Percentiles rank a stretch among this genome's conserved stretches.
phyloP scores from a whole-genome alignment of 2,888 invertebrate species.

The Gandaritis pyraliata region DNA sequence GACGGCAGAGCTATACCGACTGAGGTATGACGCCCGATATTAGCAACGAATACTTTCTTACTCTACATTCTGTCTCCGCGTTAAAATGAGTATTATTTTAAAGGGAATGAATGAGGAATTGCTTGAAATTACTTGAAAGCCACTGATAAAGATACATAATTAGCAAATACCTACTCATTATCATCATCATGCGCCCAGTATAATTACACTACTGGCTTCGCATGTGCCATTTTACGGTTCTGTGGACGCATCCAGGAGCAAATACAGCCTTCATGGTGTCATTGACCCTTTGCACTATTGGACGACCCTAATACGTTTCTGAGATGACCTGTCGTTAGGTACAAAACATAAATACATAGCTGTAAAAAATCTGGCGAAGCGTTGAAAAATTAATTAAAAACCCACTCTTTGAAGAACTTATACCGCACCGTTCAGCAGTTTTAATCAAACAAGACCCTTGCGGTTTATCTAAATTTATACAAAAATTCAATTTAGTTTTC shows the following conservation, averaged over 20 bases:
- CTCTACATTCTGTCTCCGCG: no score
- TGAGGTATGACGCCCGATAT: no score
- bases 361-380: neutral
- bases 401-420: neutral
- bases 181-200: conserved; percentile 19
- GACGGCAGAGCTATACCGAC: no score
- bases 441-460: neutral
- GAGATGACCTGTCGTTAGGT: neutral
- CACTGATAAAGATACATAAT: conserved; percentile 22
- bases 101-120: conserved; percentile 9
- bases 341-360: neutral
- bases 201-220: conserved; percentile 23
- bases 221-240: conserved; percentile 27
- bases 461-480: neutral
- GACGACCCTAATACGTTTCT: conserved; percentile 16
- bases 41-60: no score
- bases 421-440: neutral
- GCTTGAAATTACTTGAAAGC: conserved; percentile 14
- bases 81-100: no score
- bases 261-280: conserved; percentile 21
- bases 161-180: conserved; percentile 27
- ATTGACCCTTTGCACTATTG: conserved; percentile 17
- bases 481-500: neutral
- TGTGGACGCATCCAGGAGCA: conserved; percentile 23
- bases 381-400: neutral